Conservation (phyloP, 2,797 vertebrate species). For the Eupleurogrammus muticus region DNA sequence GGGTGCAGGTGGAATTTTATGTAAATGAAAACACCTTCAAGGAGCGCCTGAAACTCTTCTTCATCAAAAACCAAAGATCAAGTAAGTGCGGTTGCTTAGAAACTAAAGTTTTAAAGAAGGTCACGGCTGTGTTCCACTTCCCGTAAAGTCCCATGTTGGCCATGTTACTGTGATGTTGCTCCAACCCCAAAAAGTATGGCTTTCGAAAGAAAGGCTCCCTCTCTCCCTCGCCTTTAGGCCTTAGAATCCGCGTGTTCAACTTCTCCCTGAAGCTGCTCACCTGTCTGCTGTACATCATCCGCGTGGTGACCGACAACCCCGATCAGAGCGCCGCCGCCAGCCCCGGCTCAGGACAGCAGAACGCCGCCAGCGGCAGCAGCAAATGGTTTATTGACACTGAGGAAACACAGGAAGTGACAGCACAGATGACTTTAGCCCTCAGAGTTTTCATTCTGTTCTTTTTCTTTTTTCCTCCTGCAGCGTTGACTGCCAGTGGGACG, state of each 20-base stretch:
- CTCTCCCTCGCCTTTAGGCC: slow-evolving; percentile 76
- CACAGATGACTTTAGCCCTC: not conserved
- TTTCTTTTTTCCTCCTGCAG: slow-evolving; percentile 69
- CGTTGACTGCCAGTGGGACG: slow-evolving; percentile 87
- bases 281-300: slow-evolving; percentile 94
- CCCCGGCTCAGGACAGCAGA: slow-evolving; percentile 56
- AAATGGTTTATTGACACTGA: slow-evolving; percentile 69
- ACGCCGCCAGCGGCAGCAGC: slow-evolving; percentile 54
- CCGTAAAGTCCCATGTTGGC: not conserved
- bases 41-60: slow-evolving; percentile 96
- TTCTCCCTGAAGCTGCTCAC: slow-evolving; percentile 97
- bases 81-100: slow-evolving; percentile 82
- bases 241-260: slow-evolving; percentile 95
- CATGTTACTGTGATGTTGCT: not conserved
- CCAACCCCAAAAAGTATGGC: not conserved
- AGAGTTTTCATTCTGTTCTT: not conserved
- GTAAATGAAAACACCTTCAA: slow-evolving; percentile 99
- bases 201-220: slow-evolving; percentile 4
- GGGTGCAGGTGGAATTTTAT: slow-evolving; percentile 98
- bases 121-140: not conserved
- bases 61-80: slow-evolving; percentile 99
- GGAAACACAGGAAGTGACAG: not conserved
- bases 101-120: not conserved
- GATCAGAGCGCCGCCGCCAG: slow-evolving; percentile 60
- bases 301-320: slow-evolving; percentile 92